phyloP scores from a whole-genome alignment of 2,888 invertebrate species.

The Endotricha flammealis region DNA sequence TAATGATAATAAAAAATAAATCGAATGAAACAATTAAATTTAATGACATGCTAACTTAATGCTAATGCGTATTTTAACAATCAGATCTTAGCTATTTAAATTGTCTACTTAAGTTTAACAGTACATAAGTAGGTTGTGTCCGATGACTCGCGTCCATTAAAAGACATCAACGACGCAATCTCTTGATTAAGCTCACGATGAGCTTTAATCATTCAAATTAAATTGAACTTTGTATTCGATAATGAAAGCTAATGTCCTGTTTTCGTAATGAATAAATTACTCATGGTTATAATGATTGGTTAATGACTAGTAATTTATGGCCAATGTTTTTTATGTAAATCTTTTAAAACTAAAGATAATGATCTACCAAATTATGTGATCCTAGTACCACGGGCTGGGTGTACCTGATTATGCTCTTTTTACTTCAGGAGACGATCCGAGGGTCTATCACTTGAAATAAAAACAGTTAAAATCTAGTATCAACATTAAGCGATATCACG shows the following conservation, averaged over 20 bases:
- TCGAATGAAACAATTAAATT: too few species aligned
- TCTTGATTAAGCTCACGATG: conserved; percentile 7
- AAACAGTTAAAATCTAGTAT: too few species aligned
- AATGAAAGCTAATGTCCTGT: conserved; percentile 4
- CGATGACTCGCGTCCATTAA: conserved; percentile 4
- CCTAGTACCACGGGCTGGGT: too few species aligned
- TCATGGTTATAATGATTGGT: not conserved
- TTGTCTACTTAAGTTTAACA: not conserved
- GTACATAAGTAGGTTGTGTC: not conserved
- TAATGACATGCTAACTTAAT: too few species aligned
- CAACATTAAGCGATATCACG: too few species aligned
- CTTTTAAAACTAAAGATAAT: too few species aligned
- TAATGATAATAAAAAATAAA: too few species aligned
- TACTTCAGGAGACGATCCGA: too few species aligned
- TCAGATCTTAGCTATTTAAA: not conserved
- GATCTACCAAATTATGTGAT: too few species aligned
- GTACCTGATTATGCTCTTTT: too few species aligned
- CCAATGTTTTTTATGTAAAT: not conserved
- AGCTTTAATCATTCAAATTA: conserved; percentile 6
- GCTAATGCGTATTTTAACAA: too few species aligned
- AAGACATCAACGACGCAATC: conserved; percentile 21
- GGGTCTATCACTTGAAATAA: too few species aligned
- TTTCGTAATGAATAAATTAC: not conserved
- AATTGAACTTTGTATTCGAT: conserved; percentile 3
- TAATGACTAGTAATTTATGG: not conserved